phyloP scores from a whole-genome alignment of 23 tunicate genomes.

The Ciona savignyi region DNA sequence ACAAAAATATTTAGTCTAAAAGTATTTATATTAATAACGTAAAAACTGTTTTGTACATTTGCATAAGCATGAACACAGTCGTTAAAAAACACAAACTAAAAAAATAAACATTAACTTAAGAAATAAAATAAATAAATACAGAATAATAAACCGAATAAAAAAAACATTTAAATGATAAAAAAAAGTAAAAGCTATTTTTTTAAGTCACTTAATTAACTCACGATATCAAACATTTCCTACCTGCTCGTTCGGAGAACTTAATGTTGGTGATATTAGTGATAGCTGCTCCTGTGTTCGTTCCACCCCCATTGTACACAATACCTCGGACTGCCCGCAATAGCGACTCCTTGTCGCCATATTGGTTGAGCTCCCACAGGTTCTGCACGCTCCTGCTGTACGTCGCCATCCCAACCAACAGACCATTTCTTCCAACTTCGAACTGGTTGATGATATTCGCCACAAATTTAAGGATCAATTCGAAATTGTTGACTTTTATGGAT shows the following conservation, averaged over 20 bases:
- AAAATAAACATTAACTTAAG: no score
- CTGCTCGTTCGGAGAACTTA: constrained; percentile 5
- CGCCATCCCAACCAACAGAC: constrained; percentile 8
- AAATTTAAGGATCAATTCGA: constrained; percentile 19
- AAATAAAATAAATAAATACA: no score
- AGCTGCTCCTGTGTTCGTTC: constrained; percentile 36
- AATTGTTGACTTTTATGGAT: constrained; percentile 23
- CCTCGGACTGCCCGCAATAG: constrained; percentile 15
- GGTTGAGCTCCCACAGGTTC: constrained; percentile 32
- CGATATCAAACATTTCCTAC: neutral
- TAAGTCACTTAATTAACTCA: no score
- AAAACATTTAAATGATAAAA: neutral
- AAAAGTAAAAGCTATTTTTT: no score
- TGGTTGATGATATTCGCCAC: constrained; percentile 13
- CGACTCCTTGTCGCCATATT: constrained; percentile 3
- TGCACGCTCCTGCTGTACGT: constrained; percentile 20
- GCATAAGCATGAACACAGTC: neutral
- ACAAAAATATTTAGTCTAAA: no score
- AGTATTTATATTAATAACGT: no score
- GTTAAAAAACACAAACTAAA: neutral
- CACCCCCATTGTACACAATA: constrained; percentile 23
- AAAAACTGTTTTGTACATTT: no score
- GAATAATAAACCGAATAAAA: no score
- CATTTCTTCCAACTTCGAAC: constrained; percentile 21
- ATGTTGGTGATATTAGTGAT: constrained; percentile 6